Conservation (phyloP, 2,888 invertebrate species). For the Pandemis cinnamomeana region DNA sequence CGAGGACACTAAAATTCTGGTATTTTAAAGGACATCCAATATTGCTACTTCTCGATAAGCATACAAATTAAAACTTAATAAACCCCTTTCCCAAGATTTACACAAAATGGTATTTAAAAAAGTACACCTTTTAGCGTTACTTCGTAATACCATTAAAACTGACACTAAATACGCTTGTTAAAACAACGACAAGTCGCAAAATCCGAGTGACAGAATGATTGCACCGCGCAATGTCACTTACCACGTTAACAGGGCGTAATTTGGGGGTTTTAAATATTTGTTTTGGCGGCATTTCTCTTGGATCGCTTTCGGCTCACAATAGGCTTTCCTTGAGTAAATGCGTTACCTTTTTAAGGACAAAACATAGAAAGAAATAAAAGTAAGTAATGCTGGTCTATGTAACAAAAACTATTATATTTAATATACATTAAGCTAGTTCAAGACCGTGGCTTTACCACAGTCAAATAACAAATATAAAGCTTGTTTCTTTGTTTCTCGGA, state of each 20-base stretch:
- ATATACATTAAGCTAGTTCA: too few species aligned
- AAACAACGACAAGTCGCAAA: conserved; percentile 22
- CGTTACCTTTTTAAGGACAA: neutral
- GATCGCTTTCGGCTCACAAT: conserved; percentile 32
- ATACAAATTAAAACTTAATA: neutral
- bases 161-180: conserved; percentile 27
- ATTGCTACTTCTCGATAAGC: too few species aligned
- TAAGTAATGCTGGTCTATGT: too few species aligned
- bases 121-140: conserved; percentile 7
- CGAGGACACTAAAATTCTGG: too few species aligned
- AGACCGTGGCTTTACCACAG: too few species aligned
- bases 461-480: too few species aligned
- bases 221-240: conserved; percentile 16
- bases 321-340: neutral
- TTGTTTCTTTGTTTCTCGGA: too few species aligned
- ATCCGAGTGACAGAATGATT: conserved; percentile 36
- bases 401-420: too few species aligned
- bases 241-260: conserved; percentile 24
- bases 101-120: neutral
- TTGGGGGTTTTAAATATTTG: conserved; percentile 29
- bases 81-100: conserved; percentile 1
- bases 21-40: too few species aligned
- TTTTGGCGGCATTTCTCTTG: conserved; percentile 31
- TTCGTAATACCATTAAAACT: neutral
- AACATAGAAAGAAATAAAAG: neutral